These are phyloP conservation scores for Neoarius graeffei DNA, from an alignment of 2,113 vertebrate genomes.

Conservation along the genomic window DNA sequence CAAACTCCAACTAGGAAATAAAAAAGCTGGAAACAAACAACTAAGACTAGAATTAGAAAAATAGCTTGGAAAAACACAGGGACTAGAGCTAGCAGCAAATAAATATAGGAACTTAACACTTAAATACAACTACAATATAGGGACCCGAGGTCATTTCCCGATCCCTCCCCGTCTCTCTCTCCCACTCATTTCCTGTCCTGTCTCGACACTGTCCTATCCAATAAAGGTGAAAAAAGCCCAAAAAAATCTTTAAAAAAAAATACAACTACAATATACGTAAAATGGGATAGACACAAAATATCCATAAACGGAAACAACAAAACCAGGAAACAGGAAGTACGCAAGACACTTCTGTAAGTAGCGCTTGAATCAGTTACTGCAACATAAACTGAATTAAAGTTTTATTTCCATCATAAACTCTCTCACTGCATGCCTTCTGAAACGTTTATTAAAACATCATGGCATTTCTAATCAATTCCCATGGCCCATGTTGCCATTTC, in stretches of 20 bases:
- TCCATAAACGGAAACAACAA: neutral
- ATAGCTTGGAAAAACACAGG: neutral
- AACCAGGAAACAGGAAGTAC: neutral
- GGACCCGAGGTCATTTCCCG: too few relatives aligned
- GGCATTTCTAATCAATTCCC: slow-evolving; percentile 65
- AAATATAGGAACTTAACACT: neutral
- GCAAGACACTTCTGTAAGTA: neutral
- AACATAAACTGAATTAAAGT: neutral
- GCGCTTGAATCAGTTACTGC: neutral
- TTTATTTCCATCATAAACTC: slow-evolving; percentile 20
- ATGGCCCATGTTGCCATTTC: slow-evolving; percentile 66
- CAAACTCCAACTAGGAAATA: neutral
- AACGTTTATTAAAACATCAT: slow-evolving; percentile 32
- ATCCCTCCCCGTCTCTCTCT: too few relatives aligned
- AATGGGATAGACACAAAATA: neutral
- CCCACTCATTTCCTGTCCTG: too few relatives aligned
- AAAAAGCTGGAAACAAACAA: neutral
- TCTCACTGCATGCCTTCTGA: neutral
- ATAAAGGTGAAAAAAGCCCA: too few relatives aligned
- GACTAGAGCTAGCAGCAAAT: neutral
- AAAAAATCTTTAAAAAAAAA: too few relatives aligned
- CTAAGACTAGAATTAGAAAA: neutral
- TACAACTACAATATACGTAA: too few relatives aligned
- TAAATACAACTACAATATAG: neutral
- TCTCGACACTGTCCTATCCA: too few relatives aligned